These are phyloP conservation scores for Halocynthia aurantium DNA, from an alignment of 23 tunicate species.

Conservation along the genomic window DNA sequence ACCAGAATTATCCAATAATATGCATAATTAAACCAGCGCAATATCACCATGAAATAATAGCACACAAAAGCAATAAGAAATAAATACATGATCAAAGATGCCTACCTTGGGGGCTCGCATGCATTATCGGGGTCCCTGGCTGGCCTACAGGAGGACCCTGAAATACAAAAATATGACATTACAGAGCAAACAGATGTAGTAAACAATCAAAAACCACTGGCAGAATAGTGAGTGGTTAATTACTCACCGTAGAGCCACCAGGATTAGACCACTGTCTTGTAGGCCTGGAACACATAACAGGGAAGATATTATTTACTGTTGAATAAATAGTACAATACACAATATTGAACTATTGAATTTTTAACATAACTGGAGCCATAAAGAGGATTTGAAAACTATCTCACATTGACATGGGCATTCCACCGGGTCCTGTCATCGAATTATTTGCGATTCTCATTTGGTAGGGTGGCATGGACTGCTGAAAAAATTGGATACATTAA, in stretches of 20 bases:
- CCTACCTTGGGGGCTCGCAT: conserved; percentile 73
- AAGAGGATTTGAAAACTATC: not conserved
- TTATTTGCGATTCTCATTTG: conserved; percentile 61
- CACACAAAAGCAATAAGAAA: not conserved
- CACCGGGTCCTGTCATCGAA: conserved; percentile 70
- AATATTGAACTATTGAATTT: too few species aligned
- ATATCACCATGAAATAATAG: too few species aligned
- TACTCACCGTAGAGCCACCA: conserved; percentile 60
- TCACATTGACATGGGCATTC: conserved; percentile 60
- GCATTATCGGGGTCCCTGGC: conserved; percentile 61
- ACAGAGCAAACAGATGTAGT: too few species aligned
- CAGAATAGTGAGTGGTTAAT: too few species aligned
- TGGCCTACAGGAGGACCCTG: conserved; percentile 69
- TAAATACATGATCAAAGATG: not conserved
- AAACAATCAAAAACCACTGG: too few species aligned
- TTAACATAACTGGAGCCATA: too few species aligned
- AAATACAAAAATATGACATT: not conserved
- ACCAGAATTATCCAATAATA: too few species aligned
- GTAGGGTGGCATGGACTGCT: conserved; percentile 37
- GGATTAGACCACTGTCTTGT: conserved; percentile 82
- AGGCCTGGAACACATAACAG: conserved; percentile 30
- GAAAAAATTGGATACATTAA: not conserved
- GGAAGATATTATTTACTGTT: too few species aligned
- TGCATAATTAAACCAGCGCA: too few species aligned
- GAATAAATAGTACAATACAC: too few species aligned